phyloP scores from a whole-genome alignment of 92 coral and sea anemone species.

The Montipora capitata region DNA sequence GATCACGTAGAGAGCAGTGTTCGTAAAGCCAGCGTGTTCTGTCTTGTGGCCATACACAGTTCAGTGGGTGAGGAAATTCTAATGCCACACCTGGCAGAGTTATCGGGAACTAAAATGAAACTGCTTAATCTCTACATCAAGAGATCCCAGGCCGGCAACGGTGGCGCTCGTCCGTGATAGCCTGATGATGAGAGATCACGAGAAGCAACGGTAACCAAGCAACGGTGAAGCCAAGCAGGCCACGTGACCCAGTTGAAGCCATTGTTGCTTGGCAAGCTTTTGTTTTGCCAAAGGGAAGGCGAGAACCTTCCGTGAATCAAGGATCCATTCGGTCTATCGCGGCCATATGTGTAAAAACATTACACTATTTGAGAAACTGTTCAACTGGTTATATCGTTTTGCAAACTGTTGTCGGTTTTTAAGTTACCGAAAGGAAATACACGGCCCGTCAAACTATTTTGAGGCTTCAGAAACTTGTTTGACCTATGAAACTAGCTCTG shows the following conservation, averaged over 20 bases:
- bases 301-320: not conserved
- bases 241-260: conserved; percentile 3
- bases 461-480: too few relatives aligned
- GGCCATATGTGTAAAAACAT: too few relatives aligned
- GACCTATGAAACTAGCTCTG: not conserved
- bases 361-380: not conserved
- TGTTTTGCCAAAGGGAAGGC: not conserved
- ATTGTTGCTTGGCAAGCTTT: not conserved
- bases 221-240: not conserved
- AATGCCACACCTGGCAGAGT: conserved; percentile 93
- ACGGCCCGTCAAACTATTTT: not conserved
- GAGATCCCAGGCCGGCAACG: conserved; percentile 95
- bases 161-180: conserved; percentile 83
- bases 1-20: conserved; percentile 99
- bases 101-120: conserved; percentile 99
- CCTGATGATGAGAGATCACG: conserved; percentile 14
- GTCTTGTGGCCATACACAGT: conserved; percentile 93
- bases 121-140: conserved; percentile 96
- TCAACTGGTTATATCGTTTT: not conserved
- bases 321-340: conserved; percentile 5
- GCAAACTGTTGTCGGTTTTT: not conserved
- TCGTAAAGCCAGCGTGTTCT: conserved; percentile 98
- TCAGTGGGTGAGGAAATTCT: conserved; percentile 90
- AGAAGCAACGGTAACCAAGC: not conserved
- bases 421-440: not conserved